phyloP scores from a whole-genome alignment of 2,113 vertebrate genomes.

The Zapornia atra region DNA sequence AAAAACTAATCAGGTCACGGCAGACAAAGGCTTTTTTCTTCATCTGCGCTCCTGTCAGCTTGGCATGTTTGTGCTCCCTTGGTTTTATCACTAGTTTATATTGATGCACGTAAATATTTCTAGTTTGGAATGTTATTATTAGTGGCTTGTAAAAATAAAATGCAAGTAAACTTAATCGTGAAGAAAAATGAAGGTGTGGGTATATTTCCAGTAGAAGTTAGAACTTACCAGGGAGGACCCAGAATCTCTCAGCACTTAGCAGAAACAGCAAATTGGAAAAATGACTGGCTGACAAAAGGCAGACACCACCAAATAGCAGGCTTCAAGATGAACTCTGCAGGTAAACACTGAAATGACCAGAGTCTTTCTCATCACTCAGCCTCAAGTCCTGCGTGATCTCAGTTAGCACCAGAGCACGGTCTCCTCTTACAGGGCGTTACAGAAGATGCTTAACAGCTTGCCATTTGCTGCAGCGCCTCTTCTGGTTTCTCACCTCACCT shows the following conservation, averaged over 20 bases:
- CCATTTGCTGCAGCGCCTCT: not conserved
- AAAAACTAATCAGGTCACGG: not conserved
- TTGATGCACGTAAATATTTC: not conserved
- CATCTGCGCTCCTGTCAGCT: not conserved
- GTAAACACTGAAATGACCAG: not conserved
- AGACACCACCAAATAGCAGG: not conserved
- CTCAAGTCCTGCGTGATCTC: not conserved
- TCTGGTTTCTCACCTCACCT: not conserved
- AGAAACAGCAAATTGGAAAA: not conserved
- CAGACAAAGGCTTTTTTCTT: slow-evolving; percentile 15
- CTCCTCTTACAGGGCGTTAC: not conserved
- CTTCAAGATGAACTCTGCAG: not conserved
- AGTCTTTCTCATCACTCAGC: not conserved
- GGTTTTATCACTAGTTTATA: not conserved
- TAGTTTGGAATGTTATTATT: not conserved
- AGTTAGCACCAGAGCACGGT: not conserved
- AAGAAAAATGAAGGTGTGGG: not conserved
- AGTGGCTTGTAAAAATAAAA: not conserved
- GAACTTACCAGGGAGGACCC: not conserved
- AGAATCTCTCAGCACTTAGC: not conserved
- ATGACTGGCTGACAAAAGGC: not conserved
- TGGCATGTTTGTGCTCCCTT: not conserved
- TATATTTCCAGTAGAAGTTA: not conserved
- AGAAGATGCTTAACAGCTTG: not conserved
- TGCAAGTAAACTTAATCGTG: not conserved